A percentile compares a stretch with the other conserved stretches of the same genome.
These are phyloP conservation scores for Polydesmus complanatus DNA, from an alignment of 2,888 invertebrate species.

Conservation along the genomic window DNA sequence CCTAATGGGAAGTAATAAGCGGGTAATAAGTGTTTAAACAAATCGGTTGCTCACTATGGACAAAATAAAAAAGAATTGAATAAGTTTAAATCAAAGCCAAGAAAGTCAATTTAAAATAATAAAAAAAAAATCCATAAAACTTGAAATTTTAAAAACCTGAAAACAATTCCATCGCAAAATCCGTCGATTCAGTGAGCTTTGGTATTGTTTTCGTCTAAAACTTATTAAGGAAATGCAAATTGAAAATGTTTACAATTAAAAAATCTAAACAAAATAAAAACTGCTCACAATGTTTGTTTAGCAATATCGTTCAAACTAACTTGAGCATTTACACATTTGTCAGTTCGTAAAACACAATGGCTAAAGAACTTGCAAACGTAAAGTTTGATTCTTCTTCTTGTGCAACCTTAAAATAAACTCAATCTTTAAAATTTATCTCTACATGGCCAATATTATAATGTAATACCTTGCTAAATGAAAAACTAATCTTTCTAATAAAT, in stretches of 20 bases:
- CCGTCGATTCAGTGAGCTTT: conserved; percentile 4
- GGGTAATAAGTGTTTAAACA: background rate
- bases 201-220: conserved; percentile 2
- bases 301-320: conserved; percentile 81
- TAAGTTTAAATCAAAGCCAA: background rate
- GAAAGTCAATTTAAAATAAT: background rate
- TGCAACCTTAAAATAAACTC: conserved; percentile 59
- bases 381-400: conserved; percentile 72
- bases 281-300: conserved; percentile 55
- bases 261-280: background rate
- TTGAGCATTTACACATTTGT: conserved; percentile 74
- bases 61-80: background rate
- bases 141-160: background rate
- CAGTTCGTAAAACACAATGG: conserved; percentile 85
- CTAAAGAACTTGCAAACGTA: conserved; percentile 80
- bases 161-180: conserved; percentile 7
- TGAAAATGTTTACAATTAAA: background rate
- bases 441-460: conserved; percentile 1
- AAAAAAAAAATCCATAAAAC: background rate
- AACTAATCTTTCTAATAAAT: conserved; percentile 78
- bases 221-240: conserved; percentile 23
- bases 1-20: background rate
- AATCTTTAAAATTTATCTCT: too few species aligned
- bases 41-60: conserved; percentile 2
- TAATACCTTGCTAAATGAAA: conserved; percentile 65